phyloP scores from a whole-genome alignment of 2,113 vertebrate genomes.

The Piliocolobus tephrosceles region DNA sequence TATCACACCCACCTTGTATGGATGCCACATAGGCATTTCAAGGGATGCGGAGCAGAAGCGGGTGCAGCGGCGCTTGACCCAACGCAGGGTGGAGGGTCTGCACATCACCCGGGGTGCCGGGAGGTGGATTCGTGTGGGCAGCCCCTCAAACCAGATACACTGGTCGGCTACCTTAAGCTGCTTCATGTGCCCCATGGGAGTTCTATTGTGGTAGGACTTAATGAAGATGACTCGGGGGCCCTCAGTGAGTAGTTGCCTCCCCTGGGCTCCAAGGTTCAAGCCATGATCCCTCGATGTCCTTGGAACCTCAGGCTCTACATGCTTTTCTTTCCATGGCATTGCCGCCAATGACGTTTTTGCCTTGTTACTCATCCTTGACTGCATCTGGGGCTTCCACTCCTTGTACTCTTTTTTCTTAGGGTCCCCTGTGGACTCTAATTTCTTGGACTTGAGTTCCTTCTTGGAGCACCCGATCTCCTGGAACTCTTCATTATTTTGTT shows the following conservation, averaged over 20 bases:
- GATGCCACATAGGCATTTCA: slow-evolving; percentile 37
- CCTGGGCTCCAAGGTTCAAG: background rate
- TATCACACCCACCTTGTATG: slow-evolving; percentile 36
- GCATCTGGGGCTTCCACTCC: background rate
- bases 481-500: background rate
- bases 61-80: slow-evolving; percentile 77
- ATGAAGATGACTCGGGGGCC: background rate
- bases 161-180: background rate
- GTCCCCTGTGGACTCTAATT: background rate
- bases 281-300: background rate
- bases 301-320: background rate
- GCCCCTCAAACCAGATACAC: slow-evolving; percentile 65
- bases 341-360: background rate
- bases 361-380: background rate
- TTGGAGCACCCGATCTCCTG: background rate
- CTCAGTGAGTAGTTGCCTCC: background rate
- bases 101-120: slow-evolving; percentile 77
- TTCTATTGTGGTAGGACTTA: background rate
- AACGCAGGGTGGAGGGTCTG: slow-evolving; percentile 63
- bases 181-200: background rate
- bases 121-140: slow-evolving; percentile 74
- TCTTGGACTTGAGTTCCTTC: background rate
- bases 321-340: background rate
- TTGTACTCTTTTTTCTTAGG: background rate
- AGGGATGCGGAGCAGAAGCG: slow-evolving; percentile 72